phyloP scores from a whole-genome alignment of 2,113 vertebrate genomes.

The Corvus hawaiiensis region DNA sequence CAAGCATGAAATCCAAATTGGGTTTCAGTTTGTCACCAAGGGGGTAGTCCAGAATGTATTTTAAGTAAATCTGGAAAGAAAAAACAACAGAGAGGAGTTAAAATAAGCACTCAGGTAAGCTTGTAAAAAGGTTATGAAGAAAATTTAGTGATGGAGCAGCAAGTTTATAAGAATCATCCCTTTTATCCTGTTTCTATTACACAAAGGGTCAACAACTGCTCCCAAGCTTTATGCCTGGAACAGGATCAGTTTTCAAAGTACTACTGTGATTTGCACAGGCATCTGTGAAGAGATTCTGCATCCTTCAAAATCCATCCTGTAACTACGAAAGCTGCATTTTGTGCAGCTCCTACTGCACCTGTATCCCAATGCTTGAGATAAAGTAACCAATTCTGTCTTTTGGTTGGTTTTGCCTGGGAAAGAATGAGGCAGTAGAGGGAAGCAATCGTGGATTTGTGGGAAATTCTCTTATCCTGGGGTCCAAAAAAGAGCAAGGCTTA shows the following conservation, averaged over 20 bases:
- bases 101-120: neutral
- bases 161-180: neutral
- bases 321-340: neutral
- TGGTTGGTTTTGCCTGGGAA: neutral
- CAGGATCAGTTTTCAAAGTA: neutral
- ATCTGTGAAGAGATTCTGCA: neutral
- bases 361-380: neutral
- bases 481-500: neutral
- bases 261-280: neutral
- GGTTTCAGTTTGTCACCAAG: slow-evolving; percentile 84
- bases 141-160: neutral
- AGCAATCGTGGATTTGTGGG: neutral
- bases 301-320: neutral
- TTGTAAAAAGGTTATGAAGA: neutral
- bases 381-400: neutral
- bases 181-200: neutral
- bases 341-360: neutral
- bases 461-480: neutral
- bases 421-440: neutral
- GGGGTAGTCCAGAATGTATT: slow-evolving; percentile 96
- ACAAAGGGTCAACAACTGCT: neutral
- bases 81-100: neutral
- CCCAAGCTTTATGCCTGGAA: neutral
- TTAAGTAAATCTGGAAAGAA: slow-evolving; percentile 86
- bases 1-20: slow-evolving; percentile 89